Evolutionary conservation across 1,140 invertebrate species (phyloP), one percentile per base, ranked within the genome.

Genomic region (Drosophila malerkotliana): DNA sequence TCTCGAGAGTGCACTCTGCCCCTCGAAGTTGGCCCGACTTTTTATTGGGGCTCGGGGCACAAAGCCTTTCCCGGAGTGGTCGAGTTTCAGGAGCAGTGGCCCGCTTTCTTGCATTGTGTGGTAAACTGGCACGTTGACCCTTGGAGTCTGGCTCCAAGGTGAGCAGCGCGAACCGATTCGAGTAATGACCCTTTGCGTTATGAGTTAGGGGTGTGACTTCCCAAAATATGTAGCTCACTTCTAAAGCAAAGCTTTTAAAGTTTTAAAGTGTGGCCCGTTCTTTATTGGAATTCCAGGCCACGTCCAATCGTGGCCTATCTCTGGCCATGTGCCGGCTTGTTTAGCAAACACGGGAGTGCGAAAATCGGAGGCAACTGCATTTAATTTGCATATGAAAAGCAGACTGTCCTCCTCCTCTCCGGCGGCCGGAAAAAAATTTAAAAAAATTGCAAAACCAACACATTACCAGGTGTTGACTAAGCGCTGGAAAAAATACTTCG

Each of bases 391-490:
- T 85, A 85, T 72, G 69, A 81, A 74, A 71, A 32, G 52, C 71
- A 41, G 72, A 49, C 52, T 5, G 52, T 39, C 49, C 47, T n/a
- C 32, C 32, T 51, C 24, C 39, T 51, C 26, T 49, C 55, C 59
- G 60, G n/a, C 67, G 78, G 44, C 51, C 32, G 41, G 67, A 66
- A 71, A 64, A 68, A 59, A 53, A 53, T 21, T 34, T 37, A 64
- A 56, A 69, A 82, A 41, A 77, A 66, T 48, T 32, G 53, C 45
- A 28, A 59, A 56, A 62, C 64, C 68, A 67, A 77, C 68, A 87
- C 74, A 87, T 87, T 88, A 88, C 88, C 82, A 88, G 79, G 82
- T 87, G 82, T 87, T 88, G 82, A 87, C 83, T 87, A 87, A 88
- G 83, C 82, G 66, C 73, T 64, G 71, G 55, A 63, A 63, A 39